Evolutionary conservation across 2,888 invertebrate species (phyloP).

Genomic region (Eugnorisma glareosa): DNA sequence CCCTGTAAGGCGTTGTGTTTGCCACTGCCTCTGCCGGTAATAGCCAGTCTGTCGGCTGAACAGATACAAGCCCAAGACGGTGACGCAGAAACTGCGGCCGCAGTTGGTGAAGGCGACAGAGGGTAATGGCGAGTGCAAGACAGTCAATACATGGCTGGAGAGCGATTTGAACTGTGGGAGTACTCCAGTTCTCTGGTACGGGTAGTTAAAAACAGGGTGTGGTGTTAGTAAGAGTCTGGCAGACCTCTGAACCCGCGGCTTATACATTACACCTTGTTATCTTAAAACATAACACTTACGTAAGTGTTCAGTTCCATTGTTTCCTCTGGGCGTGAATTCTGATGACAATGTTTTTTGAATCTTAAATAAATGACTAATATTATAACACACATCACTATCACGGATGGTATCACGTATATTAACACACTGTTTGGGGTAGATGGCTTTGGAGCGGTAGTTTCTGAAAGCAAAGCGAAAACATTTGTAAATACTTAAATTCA

Average conservation of each 20-base stretch:
- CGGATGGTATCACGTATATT: background rate
- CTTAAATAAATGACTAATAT: background rate
- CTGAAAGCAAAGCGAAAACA: slow-evolving; percentile 8
- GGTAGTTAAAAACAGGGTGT: background rate
- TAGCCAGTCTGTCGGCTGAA: background rate
- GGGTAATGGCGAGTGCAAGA: background rate
- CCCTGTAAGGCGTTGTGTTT: background rate
- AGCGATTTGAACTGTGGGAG: background rate
- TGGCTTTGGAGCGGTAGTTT: background rate
- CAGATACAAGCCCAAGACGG: background rate
- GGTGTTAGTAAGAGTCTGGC: background rate
- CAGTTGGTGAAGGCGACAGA: background rate
- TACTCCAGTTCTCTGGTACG: background rate
- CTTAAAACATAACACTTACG: background rate
- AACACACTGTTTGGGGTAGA: background rate
- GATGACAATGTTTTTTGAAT: background rate
- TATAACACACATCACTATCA: background rate
- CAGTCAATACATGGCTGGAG: background rate
- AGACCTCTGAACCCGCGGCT: background rate
- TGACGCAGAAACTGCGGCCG: background rate
- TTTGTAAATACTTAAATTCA: too few relatives aligned
- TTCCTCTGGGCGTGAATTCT: background rate
- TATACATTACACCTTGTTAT: background rate
- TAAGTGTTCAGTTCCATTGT: slow-evolving; percentile 13
- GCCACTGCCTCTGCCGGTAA: background rate